Conservation (phyloP, 2,888 invertebrate genomes). For the Epistrophe eligans region DNA sequence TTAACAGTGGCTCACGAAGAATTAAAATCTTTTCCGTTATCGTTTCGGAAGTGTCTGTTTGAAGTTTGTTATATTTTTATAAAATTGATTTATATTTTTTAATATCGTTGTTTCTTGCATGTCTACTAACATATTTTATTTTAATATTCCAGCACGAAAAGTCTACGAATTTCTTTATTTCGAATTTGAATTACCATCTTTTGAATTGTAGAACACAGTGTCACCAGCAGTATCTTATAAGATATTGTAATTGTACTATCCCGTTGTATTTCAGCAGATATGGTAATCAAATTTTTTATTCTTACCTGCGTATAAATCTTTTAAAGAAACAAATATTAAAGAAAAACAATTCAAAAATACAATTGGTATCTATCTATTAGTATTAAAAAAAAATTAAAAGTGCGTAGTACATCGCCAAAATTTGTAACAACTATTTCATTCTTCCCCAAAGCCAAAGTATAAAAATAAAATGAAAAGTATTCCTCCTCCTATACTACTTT, state of each 20-base stretch:
- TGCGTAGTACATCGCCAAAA: no score
- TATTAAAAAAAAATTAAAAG: no score
- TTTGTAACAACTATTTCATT: no score
- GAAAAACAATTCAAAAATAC: no score
- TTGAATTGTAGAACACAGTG: slow-evolving; percentile 80
- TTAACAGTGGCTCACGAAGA: slow-evolving; percentile 77
- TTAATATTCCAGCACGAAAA: slow-evolving; percentile 77
- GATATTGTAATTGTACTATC: slow-evolving; percentile 80
- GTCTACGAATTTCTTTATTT: slow-evolving; percentile 55
- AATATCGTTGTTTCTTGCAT: background rate
- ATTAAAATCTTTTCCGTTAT: slow-evolving; percentile 76
- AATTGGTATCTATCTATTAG: no score
- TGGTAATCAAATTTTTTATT: background rate
- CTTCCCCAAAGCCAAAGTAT: no score
- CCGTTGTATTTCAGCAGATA: slow-evolving; percentile 77
- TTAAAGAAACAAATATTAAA: no score
- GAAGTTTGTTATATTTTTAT: slow-evolving; percentile 73
- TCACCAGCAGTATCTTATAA: slow-evolving; percentile 78
- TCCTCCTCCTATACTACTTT: no score
- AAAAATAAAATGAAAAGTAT: no score
- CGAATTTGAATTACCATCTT: slow-evolving; percentile 77
- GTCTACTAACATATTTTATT: background rate
- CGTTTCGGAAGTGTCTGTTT: slow-evolving; percentile 79
- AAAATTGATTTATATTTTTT: background rate
- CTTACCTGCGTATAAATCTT: no score